phyloP scores from a whole-genome alignment of 1,140 invertebrate species.

The Medauroidea extradentata region DNA sequence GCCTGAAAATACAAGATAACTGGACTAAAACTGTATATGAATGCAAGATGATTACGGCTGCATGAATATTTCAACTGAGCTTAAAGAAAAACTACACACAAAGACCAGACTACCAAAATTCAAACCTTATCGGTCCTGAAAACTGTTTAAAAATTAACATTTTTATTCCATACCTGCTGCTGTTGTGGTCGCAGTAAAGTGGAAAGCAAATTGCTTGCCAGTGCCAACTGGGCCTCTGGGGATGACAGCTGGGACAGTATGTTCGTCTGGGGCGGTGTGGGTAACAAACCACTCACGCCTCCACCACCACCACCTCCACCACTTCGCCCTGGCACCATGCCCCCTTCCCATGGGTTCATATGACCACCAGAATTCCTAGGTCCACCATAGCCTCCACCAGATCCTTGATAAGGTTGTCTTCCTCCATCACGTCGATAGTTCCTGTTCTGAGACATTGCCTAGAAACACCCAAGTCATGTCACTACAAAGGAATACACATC shows the following conservation, averaged over 20 bases:
- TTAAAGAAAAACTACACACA: too few species aligned
- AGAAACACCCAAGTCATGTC: not conserved
- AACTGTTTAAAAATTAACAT: too few species aligned
- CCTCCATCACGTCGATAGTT: slow-evolving; percentile 1
- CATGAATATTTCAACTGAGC: too few species aligned
- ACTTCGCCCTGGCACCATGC: slow-evolving; percentile 41
- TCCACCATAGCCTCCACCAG: not conserved
- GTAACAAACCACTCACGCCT: slow-evolving; percentile 36
- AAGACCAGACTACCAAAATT: too few species aligned
- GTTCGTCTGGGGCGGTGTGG: slow-evolving; percentile 39
- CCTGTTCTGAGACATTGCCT: slow-evolving; percentile 9
- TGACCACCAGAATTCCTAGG: not conserved
- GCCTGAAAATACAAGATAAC: too few species aligned
- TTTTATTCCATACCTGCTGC: slow-evolving; percentile 30
- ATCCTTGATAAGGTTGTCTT: not conserved
- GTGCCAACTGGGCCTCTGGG: slow-evolving; percentile 45
- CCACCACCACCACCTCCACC: slow-evolving; percentile 1
- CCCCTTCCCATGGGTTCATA: slow-evolving; percentile 45
- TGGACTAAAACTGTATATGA: too few species aligned
- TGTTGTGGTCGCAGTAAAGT: slow-evolving; percentile 46
- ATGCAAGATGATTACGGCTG: too few species aligned
- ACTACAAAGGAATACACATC: too few species aligned
- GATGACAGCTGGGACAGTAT: slow-evolving; percentile 43
- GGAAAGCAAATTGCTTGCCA: slow-evolving; percentile 46
- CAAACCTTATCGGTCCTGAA: too few species aligned